Evolutionary conservation across 1,140 invertebrate species (phyloP).

Genomic region (Brachionus manjavacas): DNA sequence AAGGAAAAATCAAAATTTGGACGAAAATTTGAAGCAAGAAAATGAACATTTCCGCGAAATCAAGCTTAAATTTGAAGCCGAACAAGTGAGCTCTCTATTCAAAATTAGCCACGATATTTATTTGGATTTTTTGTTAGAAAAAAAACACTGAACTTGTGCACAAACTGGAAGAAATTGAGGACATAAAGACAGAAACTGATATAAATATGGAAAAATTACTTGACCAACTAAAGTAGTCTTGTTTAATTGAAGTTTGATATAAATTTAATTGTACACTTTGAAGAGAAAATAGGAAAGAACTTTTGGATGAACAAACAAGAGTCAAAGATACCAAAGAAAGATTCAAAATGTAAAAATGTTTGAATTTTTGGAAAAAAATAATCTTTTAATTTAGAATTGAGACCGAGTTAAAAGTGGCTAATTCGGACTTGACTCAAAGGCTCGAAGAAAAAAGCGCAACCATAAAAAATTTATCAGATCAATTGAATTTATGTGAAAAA

Average conservation of each 20-base stretch:
- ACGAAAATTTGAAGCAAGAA: conserved; percentile 25
- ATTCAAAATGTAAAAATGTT: conserved; percentile 9
- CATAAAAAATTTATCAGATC: conserved; percentile 26
- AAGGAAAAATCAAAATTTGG: conserved; percentile 19
- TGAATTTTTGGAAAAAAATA: background rate
- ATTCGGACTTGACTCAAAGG: background rate
- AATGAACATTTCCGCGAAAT: conserved; percentile 3
- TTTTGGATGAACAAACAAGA: conserved; percentile 16
- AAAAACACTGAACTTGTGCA: background rate
- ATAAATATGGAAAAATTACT: conserved; percentile 24
- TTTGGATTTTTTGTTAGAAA: background rate
- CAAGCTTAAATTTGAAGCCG: conserved; percentile 8
- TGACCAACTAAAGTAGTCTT: background rate
- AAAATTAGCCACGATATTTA: background rate
- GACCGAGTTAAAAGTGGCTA: background rate
- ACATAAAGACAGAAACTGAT: background rate
- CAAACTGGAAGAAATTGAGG: background rate
- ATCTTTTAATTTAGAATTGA: background rate
- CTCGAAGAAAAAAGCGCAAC: background rate
- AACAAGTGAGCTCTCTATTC: background rate
- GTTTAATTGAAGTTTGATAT: no score
- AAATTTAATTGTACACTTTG: background rate
- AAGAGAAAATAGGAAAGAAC: conserved; percentile 16
- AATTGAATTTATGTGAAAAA: conserved; percentile 17
- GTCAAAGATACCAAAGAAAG: background rate